Conservation (phyloP, 2,797 vertebrate species). For the Gouania willdenowi region DNA sequence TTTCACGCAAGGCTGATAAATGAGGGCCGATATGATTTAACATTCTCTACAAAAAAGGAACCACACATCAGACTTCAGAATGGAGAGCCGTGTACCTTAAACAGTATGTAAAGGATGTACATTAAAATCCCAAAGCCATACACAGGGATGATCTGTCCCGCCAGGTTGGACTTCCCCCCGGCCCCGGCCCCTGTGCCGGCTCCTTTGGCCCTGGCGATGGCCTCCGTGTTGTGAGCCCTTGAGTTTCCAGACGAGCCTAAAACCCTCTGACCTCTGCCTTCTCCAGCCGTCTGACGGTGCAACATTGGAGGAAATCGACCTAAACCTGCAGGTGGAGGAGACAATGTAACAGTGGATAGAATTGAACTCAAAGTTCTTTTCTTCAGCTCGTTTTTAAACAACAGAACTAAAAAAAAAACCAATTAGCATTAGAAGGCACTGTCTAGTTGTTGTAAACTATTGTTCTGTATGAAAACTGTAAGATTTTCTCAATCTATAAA, state of each 20-base stretch:
- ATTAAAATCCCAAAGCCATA: constrained; percentile 95
- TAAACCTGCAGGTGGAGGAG: constrained; percentile 52
- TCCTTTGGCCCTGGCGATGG: constrained; percentile 81
- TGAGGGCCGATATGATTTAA: no score
- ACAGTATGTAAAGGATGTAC: constrained; percentile 95
- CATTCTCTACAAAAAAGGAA: no score
- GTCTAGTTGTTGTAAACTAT: no score
- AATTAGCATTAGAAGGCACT: no score
- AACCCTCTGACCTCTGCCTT: constrained; percentile 51
- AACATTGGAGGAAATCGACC: constrained; percentile 79
- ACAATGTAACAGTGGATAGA: not conserved
- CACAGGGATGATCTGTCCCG: constrained; percentile 93
- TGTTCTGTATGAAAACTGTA: no score
- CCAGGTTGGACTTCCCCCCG: constrained; percentile 84
- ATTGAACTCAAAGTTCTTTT: no score
- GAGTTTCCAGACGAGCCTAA: constrained; percentile 46
- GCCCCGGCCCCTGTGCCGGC: constrained; percentile 51
- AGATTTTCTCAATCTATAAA: no score
- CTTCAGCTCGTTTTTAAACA: no score
- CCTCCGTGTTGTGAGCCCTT: constrained; percentile 82
- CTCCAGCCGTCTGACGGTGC: constrained; percentile 69
- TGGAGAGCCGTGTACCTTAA: constrained; percentile 92
- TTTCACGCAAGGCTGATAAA: no score
- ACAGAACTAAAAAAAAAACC: no score
- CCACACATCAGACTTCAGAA: no score